Base-by-base conservation (phyloP, 2,113 vertebrate species). In the Tragelaphus strepsiceros region DNA sequence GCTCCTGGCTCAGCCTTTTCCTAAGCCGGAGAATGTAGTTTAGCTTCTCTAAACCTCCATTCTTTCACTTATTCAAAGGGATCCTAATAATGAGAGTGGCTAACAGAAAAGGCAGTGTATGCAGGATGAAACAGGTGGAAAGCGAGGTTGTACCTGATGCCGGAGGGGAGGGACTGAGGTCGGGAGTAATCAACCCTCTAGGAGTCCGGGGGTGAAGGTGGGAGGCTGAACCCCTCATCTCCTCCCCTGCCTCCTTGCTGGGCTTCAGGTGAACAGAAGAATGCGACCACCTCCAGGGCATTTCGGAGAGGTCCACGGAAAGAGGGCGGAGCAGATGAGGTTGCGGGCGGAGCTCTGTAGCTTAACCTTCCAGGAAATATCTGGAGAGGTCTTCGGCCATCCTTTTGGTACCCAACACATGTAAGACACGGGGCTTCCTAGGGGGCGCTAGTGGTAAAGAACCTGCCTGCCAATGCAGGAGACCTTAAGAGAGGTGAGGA, bases 181-280 rank as follows among this genome's bases (percentile, higher is more conserved):
- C 30, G 28, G 7, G 58, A 26, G 28, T 17, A 6, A 5, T 11
- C 5, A 51, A 1, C 16, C 11, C 21, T 0, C 59, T 0, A 46
- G 39, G 12, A 16, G 26, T 16, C 26, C 32, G 0, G 30, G n/a
- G 28, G 11, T 43, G 19, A 30, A 21, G 17, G 13, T 35, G 39
- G 56, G 17, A 11, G 1, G 4, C 24, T 56, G 49, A 32, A 1
- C 17, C 39, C 15, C 74, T 61, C 2, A 8, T 32, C 2, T 11
- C 2, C 19, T 21, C 39, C 17, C 53, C 53, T 0, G 0, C 28
- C 2, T 21, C 24, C 59, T 80, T 16, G 21, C 39, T 24, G 46
- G 77, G 51, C 35, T 56, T 53, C 58, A 16, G 77, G 35, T n/a
- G 53, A 6, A 28, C 14, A 2, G 19, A 26, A 7, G 30, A 22